Base-by-base conservation (phyloP, 2,888 invertebrate genomes). In the Gortyna flavago region DNA sequence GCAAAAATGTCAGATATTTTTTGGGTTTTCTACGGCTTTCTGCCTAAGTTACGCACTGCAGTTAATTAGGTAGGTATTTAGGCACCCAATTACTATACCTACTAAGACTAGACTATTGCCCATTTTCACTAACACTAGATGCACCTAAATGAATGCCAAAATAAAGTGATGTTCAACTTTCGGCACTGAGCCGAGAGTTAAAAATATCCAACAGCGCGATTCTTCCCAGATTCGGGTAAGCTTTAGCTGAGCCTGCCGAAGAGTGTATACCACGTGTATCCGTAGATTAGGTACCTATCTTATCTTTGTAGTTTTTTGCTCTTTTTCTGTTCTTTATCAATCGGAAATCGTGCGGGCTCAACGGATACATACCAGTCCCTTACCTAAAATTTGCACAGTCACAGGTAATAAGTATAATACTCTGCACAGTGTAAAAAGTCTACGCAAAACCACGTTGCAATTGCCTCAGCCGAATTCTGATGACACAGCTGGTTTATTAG, bases 381-480 rank as follows among this genome's bases (percentile, higher is more conserved):
- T 64, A 35, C 4, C 35, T 35, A 38, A 59, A 69, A 62, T 75
- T 82, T 70, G 71, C 70, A 72, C 6, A 71, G 38, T n/a, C n/a
- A n/a, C n/a, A n/a, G n/a, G n/a, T n/a, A n/a, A n/a, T n/a, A n/a
- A n/a, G n/a, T 35, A 6, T 35, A 35, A 35, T 35, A 3, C 35
- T 3, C 35, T 1, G 71, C 69, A 69, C 6, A 67, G 44, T 25
- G 5, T 66, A 51, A 32, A 69, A 72, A 69, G 21, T 61, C 57
- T 21, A 35, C 25, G 87, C 64, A 85, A 83, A 86, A 72, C 29
- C 11, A 51, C 38, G 67, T 64, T 32, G 25, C 6, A 38, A 75
- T 90, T 90, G 89, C 89, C 86, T 90, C 88, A 90, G 85, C 80
- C 77, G 29, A 57, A 65, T n/a, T 83, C 83, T 89, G 87, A 90